Evolutionary conservation across 2,113 vertebrate species (phyloP).

Genomic region (Protobothrops mucrosquamatus): DNA sequence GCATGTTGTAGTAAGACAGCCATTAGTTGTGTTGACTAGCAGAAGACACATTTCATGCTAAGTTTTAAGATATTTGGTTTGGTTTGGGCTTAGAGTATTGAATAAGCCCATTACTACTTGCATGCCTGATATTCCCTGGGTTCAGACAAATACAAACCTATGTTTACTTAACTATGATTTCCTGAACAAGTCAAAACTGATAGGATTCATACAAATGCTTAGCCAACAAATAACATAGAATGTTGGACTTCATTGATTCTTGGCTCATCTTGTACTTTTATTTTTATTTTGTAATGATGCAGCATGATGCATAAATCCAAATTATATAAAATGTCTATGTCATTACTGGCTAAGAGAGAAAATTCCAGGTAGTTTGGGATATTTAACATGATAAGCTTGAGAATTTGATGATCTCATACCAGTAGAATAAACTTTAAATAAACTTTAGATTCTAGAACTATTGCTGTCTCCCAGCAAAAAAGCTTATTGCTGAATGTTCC

Average conservation of each 20-base stretch:
- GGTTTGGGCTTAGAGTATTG: background rate
- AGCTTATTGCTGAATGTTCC: background rate
- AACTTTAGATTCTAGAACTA: no score
- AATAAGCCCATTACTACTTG: background rate
- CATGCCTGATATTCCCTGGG: background rate
- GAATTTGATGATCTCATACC: background rate
- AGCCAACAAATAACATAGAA: background rate
- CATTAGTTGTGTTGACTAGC: background rate
- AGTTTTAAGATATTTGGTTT: background rate
- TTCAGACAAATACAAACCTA: background rate
- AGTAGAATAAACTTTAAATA: background rate
- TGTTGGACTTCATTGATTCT: background rate
- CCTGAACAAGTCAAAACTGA: background rate
- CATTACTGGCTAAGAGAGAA: background rate
- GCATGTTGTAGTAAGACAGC: background rate
- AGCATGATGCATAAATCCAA: background rate
- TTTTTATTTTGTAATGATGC: background rate
- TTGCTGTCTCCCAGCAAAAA: background rate
- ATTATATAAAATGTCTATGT: background rate
- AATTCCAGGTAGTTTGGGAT: background rate
- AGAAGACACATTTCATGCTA: background rate
- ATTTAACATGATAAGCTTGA: background rate
- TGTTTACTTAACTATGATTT: background rate
- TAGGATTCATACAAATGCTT: background rate
- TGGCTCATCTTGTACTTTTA: background rate